Conservation (phyloP, 1,140 invertebrate genomes). For the Papilio polytes region DNA sequence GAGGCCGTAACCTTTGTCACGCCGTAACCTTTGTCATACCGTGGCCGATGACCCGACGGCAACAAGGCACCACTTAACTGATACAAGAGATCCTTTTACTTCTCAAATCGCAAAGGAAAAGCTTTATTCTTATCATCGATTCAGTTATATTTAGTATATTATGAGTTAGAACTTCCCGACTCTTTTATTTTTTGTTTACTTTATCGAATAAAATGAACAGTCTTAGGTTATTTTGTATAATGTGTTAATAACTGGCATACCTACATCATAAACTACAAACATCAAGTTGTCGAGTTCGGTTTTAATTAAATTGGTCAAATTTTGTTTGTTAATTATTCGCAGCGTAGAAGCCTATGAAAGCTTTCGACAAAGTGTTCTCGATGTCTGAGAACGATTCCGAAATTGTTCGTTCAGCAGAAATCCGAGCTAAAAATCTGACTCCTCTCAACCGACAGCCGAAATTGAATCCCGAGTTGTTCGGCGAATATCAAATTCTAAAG, state of each 20-base stretch:
- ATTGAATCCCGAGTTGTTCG: conserved; percentile 30
- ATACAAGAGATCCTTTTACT: conserved; percentile 21
- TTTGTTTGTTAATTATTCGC: conserved; percentile 17
- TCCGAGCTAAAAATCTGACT: conserved; percentile 25
- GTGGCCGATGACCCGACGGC: not conserved
- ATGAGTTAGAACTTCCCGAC: not conserved
- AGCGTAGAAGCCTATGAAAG: not conserved
- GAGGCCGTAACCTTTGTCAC: conserved; percentile 33
- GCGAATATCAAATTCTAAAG: conserved; percentile 37
- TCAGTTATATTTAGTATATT: not conserved
- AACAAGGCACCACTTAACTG: conserved; percentile 14
- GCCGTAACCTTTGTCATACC: conserved; percentile 30
- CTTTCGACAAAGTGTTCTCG: conserved; percentile 16
- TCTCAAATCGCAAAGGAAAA: conserved; percentile 9
- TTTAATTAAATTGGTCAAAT: conserved; percentile 21
- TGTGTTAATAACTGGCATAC: not conserved
- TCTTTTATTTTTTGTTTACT: not conserved
- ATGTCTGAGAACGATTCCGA: conserved; percentile 19
- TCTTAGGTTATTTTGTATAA: too few species aligned
- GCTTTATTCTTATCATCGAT: conserved; percentile 16
- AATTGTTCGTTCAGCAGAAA: conserved; percentile 14
- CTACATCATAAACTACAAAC: not conserved
- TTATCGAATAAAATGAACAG: not conserved
- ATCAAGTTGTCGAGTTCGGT: not conserved
- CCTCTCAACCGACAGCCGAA: conserved; percentile 19